These are phyloP conservation scores for Phallusia fumigata DNA, from an alignment of 23 tunicate species.

Conservation along the genomic window DNA sequence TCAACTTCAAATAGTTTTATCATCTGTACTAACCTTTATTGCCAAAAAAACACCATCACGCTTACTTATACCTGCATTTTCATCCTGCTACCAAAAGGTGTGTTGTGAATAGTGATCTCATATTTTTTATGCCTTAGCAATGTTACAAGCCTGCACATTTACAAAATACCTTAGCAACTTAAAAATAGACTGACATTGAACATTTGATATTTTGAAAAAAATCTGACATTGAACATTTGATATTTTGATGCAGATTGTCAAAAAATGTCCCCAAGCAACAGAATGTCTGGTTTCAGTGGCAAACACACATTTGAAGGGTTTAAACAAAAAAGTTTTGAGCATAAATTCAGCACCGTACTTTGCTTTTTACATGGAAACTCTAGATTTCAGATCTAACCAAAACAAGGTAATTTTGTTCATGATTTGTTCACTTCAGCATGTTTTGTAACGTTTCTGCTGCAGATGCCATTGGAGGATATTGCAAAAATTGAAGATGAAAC, in stretches of 20 bases:
- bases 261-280: background rate
- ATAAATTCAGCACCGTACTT: background rate
- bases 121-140: background rate
- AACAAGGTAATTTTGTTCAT: background rate
- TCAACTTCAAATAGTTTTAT: background rate
- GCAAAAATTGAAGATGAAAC: constrained; percentile 26
- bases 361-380: background rate
- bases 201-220: too few relatives aligned
- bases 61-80: constrained; percentile 28
- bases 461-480: background rate
- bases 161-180: too few relatives aligned
- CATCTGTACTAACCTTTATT: background rate
- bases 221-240: too few relatives aligned
- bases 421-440: too few relatives aligned
- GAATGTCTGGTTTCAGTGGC: background rate
- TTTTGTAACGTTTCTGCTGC: background rate
- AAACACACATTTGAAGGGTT: constrained; percentile 3
- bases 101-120: background rate
- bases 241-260: background rate
- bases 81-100: constrained; percentile 19
- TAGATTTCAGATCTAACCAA: background rate
- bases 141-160: background rate
- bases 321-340: constrained; percentile 11
- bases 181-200: too few relatives aligned
- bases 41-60: constrained; percentile 29